These are phyloP conservation scores for Adelphocoris suturalis DNA, from an alignment of 2,888 invertebrate species.

Conservation along the genomic window DNA sequence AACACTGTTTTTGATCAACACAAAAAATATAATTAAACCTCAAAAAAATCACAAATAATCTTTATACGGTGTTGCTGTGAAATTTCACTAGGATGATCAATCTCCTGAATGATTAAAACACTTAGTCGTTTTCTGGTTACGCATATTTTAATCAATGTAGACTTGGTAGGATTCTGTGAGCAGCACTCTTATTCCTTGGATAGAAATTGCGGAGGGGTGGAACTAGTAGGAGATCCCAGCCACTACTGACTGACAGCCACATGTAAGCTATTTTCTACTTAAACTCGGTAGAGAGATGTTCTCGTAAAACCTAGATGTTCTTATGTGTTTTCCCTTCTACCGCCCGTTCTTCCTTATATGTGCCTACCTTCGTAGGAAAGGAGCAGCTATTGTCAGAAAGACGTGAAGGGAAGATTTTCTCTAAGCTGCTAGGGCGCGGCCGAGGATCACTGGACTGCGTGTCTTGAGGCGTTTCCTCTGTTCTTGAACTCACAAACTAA, in stretches of 20 bases:
- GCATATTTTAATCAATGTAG: too few relatives aligned
- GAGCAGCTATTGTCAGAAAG: not conserved
- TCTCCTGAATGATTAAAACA: too few relatives aligned
- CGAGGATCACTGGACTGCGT: constrained; percentile 55
- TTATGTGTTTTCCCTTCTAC: constrained; percentile 33
- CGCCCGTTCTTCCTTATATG: not conserved
- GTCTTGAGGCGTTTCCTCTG: constrained; percentile 51
- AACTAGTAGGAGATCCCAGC: not conserved
- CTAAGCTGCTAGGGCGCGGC: not conserved
- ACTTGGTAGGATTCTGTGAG: too few relatives aligned
- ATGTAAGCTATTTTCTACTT: constrained; percentile 24
- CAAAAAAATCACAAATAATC: too few relatives aligned
- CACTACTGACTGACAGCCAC: not conserved
- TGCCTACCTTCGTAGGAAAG: not conserved
- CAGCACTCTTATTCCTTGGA: too few relatives aligned
- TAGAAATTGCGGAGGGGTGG: too few relatives aligned
- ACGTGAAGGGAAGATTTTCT: constrained; percentile 55
- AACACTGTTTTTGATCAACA: too few relatives aligned
- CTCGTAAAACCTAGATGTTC: not conserved
- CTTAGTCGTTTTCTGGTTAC: too few relatives aligned
- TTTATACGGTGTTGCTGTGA: too few relatives aligned
- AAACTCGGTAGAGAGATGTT: constrained; percentile 20
- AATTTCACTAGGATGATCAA: too few relatives aligned
- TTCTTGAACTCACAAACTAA: constrained; percentile 47
- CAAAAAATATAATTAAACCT: too few relatives aligned